Base-by-base conservation (phyloP, 92 coral and sea anemone species). In the Isaurus tuberculatus region DNA sequence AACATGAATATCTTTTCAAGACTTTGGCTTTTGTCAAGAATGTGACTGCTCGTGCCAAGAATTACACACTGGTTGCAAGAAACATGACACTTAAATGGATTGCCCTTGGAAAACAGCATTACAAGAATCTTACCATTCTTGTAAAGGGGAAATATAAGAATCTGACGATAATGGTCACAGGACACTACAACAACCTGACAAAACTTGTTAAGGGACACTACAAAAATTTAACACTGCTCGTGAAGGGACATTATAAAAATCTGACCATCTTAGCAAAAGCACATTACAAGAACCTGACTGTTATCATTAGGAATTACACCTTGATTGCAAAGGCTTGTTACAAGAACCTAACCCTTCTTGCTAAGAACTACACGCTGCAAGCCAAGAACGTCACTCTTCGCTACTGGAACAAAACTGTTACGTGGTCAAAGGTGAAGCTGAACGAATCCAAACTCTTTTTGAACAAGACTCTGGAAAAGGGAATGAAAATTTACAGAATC, bases 1-100 rank as follows among this genome's bases (percentile, higher is more conserved):
- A 94, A 87, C 98, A 94, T 74, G 71, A 81, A 7, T 91, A 86
- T 70, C 92, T 94, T 74, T 87, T 86, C 86, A 83, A 84, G 89
- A 83, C 95, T 42, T 79, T 92, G 23, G 91, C 89, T 16, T 77
- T 91, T 40, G 90, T 86, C 27, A 90, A 71, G 86, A 94, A 94
- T 70, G 79, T 90, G 33, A 87, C 94, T 27, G 85, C 55, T 15
- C 83, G 85, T 75, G 79, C 88, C 49, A 73, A 79, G 79, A 89
- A 91, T 72, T 66, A 89, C 27, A 89, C 91, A 22, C 31, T 81
- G 8, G 86, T 78, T 17, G 98, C 87, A 4, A 84, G 85, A 75
- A 92, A 94, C 65, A 42, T 89, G 58, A 91, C 95, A 48, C 86
- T 83, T 17, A 92, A 91, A 49, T 83, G 83, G 69, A 67, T 94